phyloP scores from a whole-genome alignment of 2,113 vertebrate genomes.

The Cricetomys ansorgei region DNA sequence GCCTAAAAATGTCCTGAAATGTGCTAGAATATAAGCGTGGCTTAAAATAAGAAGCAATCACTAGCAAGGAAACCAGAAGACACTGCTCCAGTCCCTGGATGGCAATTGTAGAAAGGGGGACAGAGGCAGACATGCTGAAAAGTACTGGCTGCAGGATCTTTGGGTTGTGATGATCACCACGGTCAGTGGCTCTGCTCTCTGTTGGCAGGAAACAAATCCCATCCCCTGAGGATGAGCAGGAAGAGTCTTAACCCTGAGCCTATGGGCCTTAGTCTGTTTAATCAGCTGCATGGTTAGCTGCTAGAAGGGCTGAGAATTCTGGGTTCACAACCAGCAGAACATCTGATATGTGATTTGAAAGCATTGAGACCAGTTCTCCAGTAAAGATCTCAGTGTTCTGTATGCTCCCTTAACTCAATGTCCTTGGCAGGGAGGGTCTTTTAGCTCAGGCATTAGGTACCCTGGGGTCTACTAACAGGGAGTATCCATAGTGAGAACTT shows the following conservation, averaged over 20 bases:
- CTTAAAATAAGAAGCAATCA: neutral
- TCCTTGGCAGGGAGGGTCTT: fast-evolving
- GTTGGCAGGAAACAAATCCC: neutral
- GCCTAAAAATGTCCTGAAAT: neutral
- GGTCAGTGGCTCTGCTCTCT: neutral
- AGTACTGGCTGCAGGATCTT: too few relatives aligned
- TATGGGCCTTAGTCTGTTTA: neutral
- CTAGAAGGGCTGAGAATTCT: neutral
- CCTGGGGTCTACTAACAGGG: neutral
- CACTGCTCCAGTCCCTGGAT: neutral
- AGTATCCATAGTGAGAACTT: too few relatives aligned
- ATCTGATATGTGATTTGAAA: neutral
- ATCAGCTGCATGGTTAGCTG: neutral
- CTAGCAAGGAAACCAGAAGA: neutral
- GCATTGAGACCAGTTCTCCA: neutral
- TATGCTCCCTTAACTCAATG: neutral
- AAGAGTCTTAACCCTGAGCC: neutral
- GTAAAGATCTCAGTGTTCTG: neutral
- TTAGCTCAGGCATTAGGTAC: neutral
- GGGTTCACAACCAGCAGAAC: neutral
- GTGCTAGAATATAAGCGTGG: neutral
- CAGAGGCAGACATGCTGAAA: neutral
- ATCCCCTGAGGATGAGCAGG: neutral
- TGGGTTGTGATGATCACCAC: neutral
- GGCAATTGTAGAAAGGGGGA: neutral